Conservation (phyloP, 1,140 invertebrate species). For the Lerema accius region DNA sequence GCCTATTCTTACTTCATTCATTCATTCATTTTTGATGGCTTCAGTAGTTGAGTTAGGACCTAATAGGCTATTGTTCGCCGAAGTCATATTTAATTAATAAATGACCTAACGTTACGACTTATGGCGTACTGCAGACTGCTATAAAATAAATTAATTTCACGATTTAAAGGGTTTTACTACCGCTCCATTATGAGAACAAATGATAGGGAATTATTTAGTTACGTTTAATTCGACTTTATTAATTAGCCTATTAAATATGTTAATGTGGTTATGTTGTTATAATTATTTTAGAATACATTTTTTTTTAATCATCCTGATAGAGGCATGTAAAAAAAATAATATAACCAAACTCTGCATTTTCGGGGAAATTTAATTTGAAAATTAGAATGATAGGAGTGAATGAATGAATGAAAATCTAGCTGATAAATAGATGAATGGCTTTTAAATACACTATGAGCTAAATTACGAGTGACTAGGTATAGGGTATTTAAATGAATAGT, state of each 20-base stretch:
- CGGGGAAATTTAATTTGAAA: too few relatives aligned
- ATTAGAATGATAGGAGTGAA: too few relatives aligned
- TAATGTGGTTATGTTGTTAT: too few relatives aligned
- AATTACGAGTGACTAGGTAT: too few relatives aligned
- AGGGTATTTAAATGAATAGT: not conserved
- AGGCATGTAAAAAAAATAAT: too few relatives aligned
- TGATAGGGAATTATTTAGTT: not conserved
- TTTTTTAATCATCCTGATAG: too few relatives aligned
- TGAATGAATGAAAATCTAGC: too few relatives aligned
- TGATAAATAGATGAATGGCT: too few relatives aligned
- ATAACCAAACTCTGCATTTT: too few relatives aligned
- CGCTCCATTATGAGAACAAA: constrained; percentile 12
- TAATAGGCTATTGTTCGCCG: constrained; percentile 38
- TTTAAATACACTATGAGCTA: not conserved
- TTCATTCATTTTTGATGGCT: constrained; percentile 46
- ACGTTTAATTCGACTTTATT: not conserved
- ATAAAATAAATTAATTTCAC: constrained; percentile 21
- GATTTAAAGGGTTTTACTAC: constrained; percentile 10
- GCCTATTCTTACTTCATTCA: constrained; percentile 37
- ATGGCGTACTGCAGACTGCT: constrained; percentile 19
- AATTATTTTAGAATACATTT: not conserved
- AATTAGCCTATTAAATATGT: not conserved
- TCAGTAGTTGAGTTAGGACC: constrained; percentile 23
- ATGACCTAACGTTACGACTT: constrained; percentile 24
- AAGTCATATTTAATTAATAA: constrained; percentile 37